Base-by-base conservation (phyloP, 2,888 invertebrate genomes). In the Phalangium opilio region DNA sequence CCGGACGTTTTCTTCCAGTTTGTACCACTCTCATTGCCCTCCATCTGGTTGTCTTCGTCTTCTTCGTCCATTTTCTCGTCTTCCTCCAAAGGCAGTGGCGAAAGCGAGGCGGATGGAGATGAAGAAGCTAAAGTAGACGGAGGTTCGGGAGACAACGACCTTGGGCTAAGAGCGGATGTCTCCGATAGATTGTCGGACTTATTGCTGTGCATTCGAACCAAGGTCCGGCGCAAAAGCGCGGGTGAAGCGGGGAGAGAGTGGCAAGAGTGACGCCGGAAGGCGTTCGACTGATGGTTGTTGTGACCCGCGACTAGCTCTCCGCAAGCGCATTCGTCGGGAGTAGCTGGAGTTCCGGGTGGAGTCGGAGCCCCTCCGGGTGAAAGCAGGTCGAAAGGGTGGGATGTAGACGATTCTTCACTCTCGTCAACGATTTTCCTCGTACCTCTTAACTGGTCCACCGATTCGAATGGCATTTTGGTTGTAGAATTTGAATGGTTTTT, bases 311-410 rank as follows among this genome's bases (percentile, higher is more conserved):
- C 27, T 27, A 27, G 27, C 8, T 27, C 27, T 8, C 27, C 27
- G 27, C 27, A 27, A 4, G 20, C 11, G 3, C 12, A 33, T 34
- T 48, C 48, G 18, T 45, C 48, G 20, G 54, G 48, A 40, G 54
- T 44, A 10, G 55, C 55, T 15, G 63, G 63, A 1, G 61, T 61
- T 45, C 59, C 59, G 2, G 64, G 64, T 8, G 64, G 62, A 2
- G 63, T 62, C 14, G 52, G 48, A 3, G 60, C 57, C 18, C 55
- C 57, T 4, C 59, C 55, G 38, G 83, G 79, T 1, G 81, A 79
- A 2, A 82, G 79, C 57, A 83, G 70, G 62, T 82, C 83, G 60
- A 80, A 77, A 63, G 81, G 82, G 7, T 81, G 81, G 41, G 81
- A 82, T 21, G 47, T 48, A 19, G 46, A 18, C 62, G 83, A 82